Percentiles rank a stretch among this genome's conserved stretches.
These are phyloP conservation scores for Lypha dubia DNA, from an alignment of 2,888 invertebrate genomes.

Conservation along the genomic window DNA sequence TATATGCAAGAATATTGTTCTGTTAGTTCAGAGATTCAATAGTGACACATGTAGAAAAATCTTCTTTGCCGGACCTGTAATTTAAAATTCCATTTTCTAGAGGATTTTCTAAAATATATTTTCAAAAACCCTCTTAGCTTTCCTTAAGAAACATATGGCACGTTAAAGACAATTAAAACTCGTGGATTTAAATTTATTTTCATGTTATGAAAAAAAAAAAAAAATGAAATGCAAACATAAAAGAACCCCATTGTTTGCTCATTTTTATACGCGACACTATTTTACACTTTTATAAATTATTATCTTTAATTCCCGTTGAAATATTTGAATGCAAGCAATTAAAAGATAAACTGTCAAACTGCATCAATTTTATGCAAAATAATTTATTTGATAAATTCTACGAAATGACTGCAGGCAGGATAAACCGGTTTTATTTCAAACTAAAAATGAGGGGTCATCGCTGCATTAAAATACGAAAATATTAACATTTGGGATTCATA, in stretches of 20 bases:
- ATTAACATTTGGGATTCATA: conserved; percentile 69
- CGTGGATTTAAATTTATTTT: no score
- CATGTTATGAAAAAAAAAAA: no score
- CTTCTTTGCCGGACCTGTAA: no score
- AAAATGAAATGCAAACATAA: no score
- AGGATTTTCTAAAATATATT: no score
- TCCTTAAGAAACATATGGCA: no score
- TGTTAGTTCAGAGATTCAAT: no score
- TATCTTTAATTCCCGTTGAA: conserved; percentile 3
- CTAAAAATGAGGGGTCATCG: not conserved
- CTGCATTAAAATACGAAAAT: conserved; percentile 22
- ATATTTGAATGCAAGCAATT: conserved; percentile 55
- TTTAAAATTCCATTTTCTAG: no score
- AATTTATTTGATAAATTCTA: conserved; percentile 34
- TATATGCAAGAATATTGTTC: no score
- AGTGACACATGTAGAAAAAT: no score
- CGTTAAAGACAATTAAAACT: no score
- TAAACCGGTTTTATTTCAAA: conserved; percentile 32
- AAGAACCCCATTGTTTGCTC: not conserved
- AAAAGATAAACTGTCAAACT: conserved; percentile 79
- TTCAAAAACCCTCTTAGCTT: no score
- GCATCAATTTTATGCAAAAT: conserved; percentile 80
- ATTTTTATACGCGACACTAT: not conserved
- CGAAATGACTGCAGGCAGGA: conserved; percentile 13
- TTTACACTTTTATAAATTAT: not conserved